A percentile compares a stretch with the other conserved stretches of the same genome.
phyloP scores from a whole-genome alignment of 2,113 vertebrate species.

The Coryphaenoides rupestris region DNA sequence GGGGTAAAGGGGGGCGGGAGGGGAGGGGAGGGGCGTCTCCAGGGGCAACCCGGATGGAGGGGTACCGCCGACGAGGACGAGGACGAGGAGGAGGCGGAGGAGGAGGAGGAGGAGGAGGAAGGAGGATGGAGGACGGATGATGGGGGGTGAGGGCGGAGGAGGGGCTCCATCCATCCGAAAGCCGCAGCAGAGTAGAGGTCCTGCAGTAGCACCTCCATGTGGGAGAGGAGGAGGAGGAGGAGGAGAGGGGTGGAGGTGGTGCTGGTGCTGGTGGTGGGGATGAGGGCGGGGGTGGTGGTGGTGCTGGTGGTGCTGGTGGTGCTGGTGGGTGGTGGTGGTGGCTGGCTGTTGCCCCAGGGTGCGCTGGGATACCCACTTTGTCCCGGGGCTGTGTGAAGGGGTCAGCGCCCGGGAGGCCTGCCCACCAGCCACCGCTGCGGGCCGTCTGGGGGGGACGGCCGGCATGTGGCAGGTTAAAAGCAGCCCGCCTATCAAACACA shows the following conservation, averaged over 20 bases:
- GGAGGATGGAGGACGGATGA: no score
- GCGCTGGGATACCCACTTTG: constrained; percentile 57
- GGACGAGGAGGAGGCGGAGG: constrained; percentile 2
- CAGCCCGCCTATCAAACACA: constrained; percentile 45
- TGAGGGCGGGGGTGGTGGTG: not conserved
- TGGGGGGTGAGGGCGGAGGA: not conserved
- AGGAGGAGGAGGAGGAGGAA: not conserved
- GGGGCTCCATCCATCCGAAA: constrained; percentile 38
- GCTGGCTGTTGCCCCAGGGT: constrained; percentile 60
- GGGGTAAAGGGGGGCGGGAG: no score
- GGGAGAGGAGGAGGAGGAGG: no score
- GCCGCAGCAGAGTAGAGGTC: constrained; percentile 31
- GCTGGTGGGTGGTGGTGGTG: constrained; percentile 20
- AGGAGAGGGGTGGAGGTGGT: not conserved
- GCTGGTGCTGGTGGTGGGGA: no score
- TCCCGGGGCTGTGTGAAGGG: constrained; percentile 73
- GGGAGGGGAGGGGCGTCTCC: no score
- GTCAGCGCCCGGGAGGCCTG: constrained; percentile 64
- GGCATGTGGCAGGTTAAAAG: constrained; percentile 70
- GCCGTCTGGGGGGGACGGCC: constrained; percentile 61
- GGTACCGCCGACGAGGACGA: constrained; percentile 8
- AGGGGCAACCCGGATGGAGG: constrained; percentile 48
- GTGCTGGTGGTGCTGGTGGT: not conserved
- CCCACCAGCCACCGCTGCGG: constrained; percentile 62
- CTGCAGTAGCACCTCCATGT: not conserved